Conservation (phyloP, 2,797 vertebrate species). For the Myotis daubentonii region DNA sequence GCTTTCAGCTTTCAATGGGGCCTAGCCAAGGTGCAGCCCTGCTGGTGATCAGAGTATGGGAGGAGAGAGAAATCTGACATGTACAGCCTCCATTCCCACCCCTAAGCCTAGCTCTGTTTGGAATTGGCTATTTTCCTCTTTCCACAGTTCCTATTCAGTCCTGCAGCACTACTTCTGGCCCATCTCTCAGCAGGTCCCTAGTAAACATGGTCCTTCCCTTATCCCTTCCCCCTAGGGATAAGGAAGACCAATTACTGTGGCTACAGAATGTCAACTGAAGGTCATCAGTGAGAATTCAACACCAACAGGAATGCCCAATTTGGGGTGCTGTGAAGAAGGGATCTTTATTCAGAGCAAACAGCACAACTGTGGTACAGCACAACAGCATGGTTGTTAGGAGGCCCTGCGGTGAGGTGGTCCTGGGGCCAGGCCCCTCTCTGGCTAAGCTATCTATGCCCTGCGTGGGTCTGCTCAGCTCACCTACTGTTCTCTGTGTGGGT, state of each 20-base stretch:
- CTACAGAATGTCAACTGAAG: background rate
- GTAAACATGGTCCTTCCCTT: background rate
- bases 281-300: background rate
- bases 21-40: background rate
- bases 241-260: background rate
- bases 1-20: background rate
- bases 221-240: background rate
- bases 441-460: background rate
- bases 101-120: background rate
- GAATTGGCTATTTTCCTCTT: background rate
- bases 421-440: background rate
- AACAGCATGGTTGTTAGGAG: background rate
- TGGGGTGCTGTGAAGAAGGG: background rate
- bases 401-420: background rate
- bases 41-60: background rate
- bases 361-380: background rate
- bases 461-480: background rate
- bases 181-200: background rate
- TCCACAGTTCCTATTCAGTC: background rate
- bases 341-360: background rate
- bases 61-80: background rate
- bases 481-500: background rate
- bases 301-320: background rate
- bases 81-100: background rate
- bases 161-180: background rate